Evolutionary conservation across 2,888 invertebrate species (phyloP).

Genomic region (Cabera pusaria): DNA sequence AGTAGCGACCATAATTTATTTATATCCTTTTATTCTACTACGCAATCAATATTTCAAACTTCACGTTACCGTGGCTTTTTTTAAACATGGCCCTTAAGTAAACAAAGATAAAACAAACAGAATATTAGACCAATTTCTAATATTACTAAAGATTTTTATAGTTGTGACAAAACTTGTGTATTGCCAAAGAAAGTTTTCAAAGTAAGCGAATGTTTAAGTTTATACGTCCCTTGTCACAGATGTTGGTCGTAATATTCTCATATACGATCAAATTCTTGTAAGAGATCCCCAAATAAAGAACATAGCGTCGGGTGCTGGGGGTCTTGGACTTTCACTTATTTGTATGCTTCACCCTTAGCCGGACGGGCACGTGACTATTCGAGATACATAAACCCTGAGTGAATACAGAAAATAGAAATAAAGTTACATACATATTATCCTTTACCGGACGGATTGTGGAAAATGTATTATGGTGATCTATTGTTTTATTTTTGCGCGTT

Average conservation of each 20-base stretch:
- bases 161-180: conserved; percentile 1
- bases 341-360: conserved; percentile 80
- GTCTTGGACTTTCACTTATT: conserved; percentile 81
- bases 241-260: conserved; percentile 80
- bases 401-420: conserved; percentile 84
- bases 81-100: too few species aligned
- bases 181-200: conserved; percentile 23
- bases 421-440: conserved; percentile 82
- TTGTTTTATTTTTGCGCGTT: conserved; percentile 44
- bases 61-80: too few species aligned
- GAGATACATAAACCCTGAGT: conserved; percentile 83
- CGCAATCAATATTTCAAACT: too few species aligned
- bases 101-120: too few species aligned
- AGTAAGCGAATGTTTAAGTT: conserved; percentile 67
- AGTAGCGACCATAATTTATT: too few species aligned
- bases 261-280: conserved; percentile 82
- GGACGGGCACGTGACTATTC: conserved; percentile 81
- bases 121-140: too few species aligned
- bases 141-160: too few species aligned
- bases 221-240: conserved; percentile 80
- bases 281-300: conserved; percentile 82
- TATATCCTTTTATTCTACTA: too few species aligned
- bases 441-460: conserved; percentile 75
- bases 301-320: conserved; percentile 75
- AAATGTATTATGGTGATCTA: conserved; percentile 48